Percentiles rank a stretch among this genome's conserved stretches.
These are phyloP conservation scores for Hartigia nigra DNA, from an alignment of 2,888 invertebrate species.

Conservation along the genomic window DNA sequence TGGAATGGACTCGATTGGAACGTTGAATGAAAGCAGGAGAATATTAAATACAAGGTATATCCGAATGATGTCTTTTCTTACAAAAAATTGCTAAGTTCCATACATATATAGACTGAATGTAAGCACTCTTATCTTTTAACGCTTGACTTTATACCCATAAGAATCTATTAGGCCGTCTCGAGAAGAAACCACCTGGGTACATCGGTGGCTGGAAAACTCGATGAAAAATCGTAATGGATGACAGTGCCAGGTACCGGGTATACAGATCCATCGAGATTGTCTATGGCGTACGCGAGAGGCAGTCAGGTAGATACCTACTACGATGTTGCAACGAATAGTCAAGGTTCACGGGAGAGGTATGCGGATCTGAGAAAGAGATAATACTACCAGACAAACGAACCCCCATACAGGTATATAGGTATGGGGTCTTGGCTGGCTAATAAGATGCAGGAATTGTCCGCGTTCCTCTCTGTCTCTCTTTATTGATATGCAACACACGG, in stretches of 20 bases:
- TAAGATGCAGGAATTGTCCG: background rate
- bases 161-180: background rate
- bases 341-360: constrained; percentile 54
- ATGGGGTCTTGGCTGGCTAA: background rate
- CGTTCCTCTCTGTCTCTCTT: background rate
- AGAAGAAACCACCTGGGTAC: background rate
- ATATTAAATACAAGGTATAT: background rate
- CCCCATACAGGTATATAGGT: background rate
- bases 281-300: constrained; percentile 24
- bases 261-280: constrained; percentile 15
- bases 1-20: background rate
- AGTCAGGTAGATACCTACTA: constrained; percentile 15
- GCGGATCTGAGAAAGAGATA: constrained; percentile 51
- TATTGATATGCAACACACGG: background rate
- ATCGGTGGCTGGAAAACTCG: background rate
- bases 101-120: background rate
- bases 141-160: background rate
- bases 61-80: background rate
- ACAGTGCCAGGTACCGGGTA: background rate
- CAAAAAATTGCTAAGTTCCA: background rate
- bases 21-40: background rate
- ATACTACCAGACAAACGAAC: constrained; percentile 19
- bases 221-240: background rate
- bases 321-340: constrained; percentile 41
- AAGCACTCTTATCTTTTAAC: background rate